Percentiles rank a stretch among this genome's conserved stretches.
phyloP scores from a whole-genome alignment of 1,140 invertebrate genomes.

The Physella acuta region DNA sequence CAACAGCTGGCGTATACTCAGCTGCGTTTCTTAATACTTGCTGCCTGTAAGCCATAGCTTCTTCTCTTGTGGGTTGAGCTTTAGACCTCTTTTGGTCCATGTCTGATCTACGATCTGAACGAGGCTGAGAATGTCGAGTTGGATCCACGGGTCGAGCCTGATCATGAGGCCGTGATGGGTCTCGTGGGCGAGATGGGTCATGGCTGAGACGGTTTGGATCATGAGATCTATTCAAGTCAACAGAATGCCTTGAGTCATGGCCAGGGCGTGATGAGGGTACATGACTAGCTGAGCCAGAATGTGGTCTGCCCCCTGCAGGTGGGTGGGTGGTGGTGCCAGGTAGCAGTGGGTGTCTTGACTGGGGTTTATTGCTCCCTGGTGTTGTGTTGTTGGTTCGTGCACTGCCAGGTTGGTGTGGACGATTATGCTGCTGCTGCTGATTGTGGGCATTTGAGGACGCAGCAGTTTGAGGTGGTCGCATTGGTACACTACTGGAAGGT shows the following conservation, averaged over 20 bases:
- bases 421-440: slow-evolving; percentile 19
- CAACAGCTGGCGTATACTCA: neutral
- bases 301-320: neutral
- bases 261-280: neutral
- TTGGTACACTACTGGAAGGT: neutral
- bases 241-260: neutral
- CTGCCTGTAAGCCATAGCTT: neutral
- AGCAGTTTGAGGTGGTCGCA: slow-evolving; percentile 16
- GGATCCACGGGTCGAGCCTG: neutral
- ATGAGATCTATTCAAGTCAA: neutral
- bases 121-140: neutral
- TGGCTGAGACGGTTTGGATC: neutral
- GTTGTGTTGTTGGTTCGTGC: neutral
- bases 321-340: neutral
- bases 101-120: neutral
- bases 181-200: neutral
- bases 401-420: neutral
- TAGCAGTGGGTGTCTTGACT: neutral
- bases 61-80: neutral
- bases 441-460: slow-evolving; percentile 4
- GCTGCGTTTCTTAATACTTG: neutral
- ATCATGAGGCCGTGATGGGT: neutral
- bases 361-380: neutral
- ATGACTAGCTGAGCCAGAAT: slow-evolving; percentile 5
- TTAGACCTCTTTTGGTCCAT: neutral